Percentiles rank a stretch among this genome's conserved stretches.
Evolutionary conservation across 2,888 invertebrate species (phyloP).

Genomic region (Eudemis profundana): DNA sequence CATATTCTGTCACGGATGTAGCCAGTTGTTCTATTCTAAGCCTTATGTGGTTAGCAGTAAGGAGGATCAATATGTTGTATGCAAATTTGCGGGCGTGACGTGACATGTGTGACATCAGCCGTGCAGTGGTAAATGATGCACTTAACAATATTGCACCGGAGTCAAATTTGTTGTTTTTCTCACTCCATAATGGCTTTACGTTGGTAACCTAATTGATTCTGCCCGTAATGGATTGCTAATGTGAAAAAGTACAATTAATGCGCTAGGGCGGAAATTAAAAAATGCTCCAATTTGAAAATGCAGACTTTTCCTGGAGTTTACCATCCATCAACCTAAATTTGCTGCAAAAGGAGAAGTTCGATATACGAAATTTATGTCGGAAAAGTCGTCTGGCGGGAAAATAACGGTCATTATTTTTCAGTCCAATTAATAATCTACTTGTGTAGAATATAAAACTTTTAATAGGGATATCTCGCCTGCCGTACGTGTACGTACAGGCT

Average conservation of each 20-base stretch:
- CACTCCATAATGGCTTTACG: conserved; percentile 42
- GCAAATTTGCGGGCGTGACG: conserved; percentile 32
- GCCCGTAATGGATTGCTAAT: conserved; percentile 54
- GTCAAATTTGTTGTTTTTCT: conserved; percentile 65
- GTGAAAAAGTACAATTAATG: conserved; percentile 56
- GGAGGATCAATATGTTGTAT: conserved; percentile 14
- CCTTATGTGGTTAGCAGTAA: conserved; percentile 13
- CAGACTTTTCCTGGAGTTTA: conserved; percentile 1
- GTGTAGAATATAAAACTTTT: not conserved
- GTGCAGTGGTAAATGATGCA: conserved; percentile 65
- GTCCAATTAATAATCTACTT: not conserved
- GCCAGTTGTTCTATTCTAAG: not conserved
- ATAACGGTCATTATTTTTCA: not conserved
- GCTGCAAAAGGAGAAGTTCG: not conserved
- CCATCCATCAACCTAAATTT: conserved; percentile 33
- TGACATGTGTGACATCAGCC: conserved; percentile 53
- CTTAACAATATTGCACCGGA: conserved; percentile 66
- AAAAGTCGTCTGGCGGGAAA: not conserved
- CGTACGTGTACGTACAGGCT: too few relatives aligned
- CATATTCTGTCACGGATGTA: conserved; percentile 27
- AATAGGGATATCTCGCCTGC: too few relatives aligned
- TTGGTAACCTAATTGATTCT: conserved; percentile 50
- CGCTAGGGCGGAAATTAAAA: conserved; percentile 40
- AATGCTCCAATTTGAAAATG: conserved; percentile 24
- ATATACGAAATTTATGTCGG: not conserved